Base-by-base conservation (phyloP, 2,797 vertebrate genomes). In the Protonibea diacanthus region DNA sequence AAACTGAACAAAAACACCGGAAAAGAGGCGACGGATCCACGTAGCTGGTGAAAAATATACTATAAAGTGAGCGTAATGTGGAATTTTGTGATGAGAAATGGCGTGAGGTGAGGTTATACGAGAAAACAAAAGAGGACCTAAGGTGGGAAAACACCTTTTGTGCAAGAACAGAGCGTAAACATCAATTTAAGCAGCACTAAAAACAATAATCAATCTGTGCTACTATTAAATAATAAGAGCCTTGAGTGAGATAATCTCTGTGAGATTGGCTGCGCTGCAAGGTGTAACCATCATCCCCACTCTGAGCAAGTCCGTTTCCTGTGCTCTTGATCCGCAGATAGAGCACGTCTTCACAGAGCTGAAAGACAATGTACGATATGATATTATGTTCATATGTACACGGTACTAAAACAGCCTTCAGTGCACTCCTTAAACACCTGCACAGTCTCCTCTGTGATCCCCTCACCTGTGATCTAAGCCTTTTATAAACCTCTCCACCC, bases 381-480 rank as follows among this genome's bases (percentile, higher is more conserved):
- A 90, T 78, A 83, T 83, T 78, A 78, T 77, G 83, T 69, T 90
- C 85, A 70, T 84, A 75, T 82, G 83, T 78, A 74, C 81, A 87
- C 52, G 58, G 76, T 49, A 71, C 86, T 89, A 86, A 89, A 89
- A 76, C 83, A 79, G 77, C 74, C 90, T 71, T 90, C 86, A 53
- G 82, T 91, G 23, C 75, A 80, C 82, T 91, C 73, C 86, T 90
- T 81, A 88, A 90, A 93, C 93, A 94, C 93, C 94, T 95, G 93
- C 86, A 74, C 86, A 68, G 79, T 82, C 90, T 87, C 68, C 86
- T 88, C 91, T 94, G 86, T 94, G 92, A 94, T 94, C 93, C 90
- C 76, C 86, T 89, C 88, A 91, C 90, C 90, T 95, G 88, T 94
- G 93, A 94, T 94, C 91, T 93, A 86, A 88, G 85, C 86, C 89